Conservation (phyloP, 2,113 vertebrate genomes). For the Pampusana beccarii region DNA sequence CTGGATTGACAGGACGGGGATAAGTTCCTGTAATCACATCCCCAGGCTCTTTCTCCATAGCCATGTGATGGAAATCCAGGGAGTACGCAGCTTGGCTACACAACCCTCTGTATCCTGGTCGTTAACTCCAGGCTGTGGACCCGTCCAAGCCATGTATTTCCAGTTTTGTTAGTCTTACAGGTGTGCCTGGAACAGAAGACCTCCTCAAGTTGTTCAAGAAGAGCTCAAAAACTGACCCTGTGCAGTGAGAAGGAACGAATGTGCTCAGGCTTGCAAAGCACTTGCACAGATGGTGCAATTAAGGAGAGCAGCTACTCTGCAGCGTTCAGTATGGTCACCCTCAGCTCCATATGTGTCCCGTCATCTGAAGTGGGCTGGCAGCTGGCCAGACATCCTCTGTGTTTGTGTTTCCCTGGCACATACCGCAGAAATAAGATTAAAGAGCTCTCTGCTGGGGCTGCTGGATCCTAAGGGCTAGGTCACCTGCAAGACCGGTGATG, state of each 20-base stretch:
- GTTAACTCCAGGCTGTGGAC: not conserved
- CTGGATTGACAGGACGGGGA: not conserved
- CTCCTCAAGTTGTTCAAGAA: not conserved
- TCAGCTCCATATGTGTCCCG: constrained; percentile 4
- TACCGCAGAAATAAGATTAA: not conserved
- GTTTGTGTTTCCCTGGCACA: not conserved
- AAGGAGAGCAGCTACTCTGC: not conserved
- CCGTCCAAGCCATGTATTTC: not conserved
- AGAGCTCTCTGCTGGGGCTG: not conserved
- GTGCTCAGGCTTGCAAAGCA: not conserved
- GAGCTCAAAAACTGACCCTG: not conserved
- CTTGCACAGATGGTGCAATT: constrained; percentile 38
- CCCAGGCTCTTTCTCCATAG: not conserved
- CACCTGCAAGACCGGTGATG: not conserved
- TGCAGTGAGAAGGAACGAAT: fast-evolving
- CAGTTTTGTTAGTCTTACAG: not conserved
- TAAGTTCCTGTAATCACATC: not conserved
- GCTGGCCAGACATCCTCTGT: not conserved
- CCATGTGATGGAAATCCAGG: not conserved
- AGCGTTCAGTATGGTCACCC: not conserved
- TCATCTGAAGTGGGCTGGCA: not conserved
- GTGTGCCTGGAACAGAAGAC: not conserved
- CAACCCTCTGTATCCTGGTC: not conserved
- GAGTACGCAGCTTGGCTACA: not conserved
- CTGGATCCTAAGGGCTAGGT: not conserved